Conservation (phyloP, 2,113 vertebrate species). For the Vombatus ursinus region DNA sequence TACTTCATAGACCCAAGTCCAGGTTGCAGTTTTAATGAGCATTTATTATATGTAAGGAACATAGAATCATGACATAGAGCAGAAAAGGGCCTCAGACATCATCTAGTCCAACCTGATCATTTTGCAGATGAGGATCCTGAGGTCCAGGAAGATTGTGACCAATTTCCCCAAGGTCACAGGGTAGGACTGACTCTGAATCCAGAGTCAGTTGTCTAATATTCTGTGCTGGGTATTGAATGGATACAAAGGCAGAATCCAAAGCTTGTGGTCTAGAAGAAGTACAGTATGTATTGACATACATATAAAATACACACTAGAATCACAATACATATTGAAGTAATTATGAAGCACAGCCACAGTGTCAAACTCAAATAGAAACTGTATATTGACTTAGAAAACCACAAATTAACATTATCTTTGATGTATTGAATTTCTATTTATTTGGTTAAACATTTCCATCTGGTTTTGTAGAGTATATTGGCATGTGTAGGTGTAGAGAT, state of each 20-base stretch:
- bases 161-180: neutral
- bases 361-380: neutral
- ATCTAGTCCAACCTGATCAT: neutral
- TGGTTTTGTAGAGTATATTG: neutral
- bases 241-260: neutral
- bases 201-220: neutral
- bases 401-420: neutral
- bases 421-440: neutral
- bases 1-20: too few species aligned
- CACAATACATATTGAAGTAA: neutral
- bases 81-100: too few species aligned
- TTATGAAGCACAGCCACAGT: neutral
- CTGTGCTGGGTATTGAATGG: neutral
- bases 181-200: neutral
- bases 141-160: neutral
- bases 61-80: too few species aligned
- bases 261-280: neutral
- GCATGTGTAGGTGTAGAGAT: neutral
- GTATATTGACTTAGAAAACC: neutral
- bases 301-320: too few species aligned
- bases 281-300: neutral
- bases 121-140: neutral
- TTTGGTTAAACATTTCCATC: neutral
- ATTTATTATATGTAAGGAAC: too few species aligned
- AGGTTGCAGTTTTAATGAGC: too few species aligned